A percentile compares a stretch with the other conserved stretches of the same genome.
phyloP scores from a whole-genome alignment of 2,797 vertebrate species.

The Acropternis orthonyx region DNA sequence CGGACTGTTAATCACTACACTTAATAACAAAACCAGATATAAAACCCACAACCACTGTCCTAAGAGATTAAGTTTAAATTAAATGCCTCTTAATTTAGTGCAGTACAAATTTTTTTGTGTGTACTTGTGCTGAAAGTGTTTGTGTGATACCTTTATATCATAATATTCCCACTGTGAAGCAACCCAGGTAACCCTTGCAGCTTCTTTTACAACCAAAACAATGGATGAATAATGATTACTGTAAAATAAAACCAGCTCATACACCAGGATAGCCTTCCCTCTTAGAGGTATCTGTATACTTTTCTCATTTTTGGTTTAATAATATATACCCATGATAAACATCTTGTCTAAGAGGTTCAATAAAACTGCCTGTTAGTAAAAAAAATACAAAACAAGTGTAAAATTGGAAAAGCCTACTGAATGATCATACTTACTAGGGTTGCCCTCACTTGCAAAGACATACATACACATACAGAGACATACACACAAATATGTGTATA shows the following conservation, averaged over 20 bases:
- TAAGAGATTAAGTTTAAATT: conserved; percentile 6
- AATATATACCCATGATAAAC: neutral
- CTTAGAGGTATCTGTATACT: neutral
- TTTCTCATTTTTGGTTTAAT: conserved; percentile 1
- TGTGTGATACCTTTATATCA: neutral
- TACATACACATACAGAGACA: neutral
- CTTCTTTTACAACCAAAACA: neutral
- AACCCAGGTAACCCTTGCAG: neutral
- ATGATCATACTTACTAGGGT: neutral
- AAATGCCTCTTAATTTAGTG: neutral
- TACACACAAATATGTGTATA: neutral
- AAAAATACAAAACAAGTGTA: neutral
- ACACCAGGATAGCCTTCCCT: neutral
- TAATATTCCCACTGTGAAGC: neutral
- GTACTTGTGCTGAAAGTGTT: neutral
- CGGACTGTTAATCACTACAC: neutral
- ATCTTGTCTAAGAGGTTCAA: neutral
- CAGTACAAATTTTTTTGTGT: neutral
- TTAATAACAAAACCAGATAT: conserved; percentile 26
- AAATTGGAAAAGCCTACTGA: neutral
- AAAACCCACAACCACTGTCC: neutral
- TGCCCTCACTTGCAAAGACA: neutral
- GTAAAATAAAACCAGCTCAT: conserved; percentile 10
- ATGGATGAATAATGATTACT: neutral
- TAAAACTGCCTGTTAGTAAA: neutral